These are phyloP conservation scores for Drosophila asahinai DNA, from an alignment of 1,140 invertebrate genomes.

Conservation along the genomic window DNA sequence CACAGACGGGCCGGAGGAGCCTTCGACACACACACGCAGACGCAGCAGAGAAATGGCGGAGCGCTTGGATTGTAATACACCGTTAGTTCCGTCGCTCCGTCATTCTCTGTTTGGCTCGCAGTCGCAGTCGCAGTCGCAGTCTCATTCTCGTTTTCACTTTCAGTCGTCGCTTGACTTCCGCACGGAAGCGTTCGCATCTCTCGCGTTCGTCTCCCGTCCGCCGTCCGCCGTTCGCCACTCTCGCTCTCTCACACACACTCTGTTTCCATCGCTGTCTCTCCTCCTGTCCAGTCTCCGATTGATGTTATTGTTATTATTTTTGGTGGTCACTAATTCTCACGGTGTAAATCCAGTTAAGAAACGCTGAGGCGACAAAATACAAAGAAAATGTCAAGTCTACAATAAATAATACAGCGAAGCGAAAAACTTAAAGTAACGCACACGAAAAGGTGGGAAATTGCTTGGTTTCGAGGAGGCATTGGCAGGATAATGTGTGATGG, in stretches of 20 bases:
- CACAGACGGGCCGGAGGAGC: slow-evolving; percentile 1
- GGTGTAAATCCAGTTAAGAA: slow-evolving; percentile 1
- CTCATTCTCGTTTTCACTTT: slow-evolving; percentile 69
- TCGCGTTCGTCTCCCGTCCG: slow-evolving; percentile 33
- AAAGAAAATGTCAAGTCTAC: slow-evolving; percentile 5
- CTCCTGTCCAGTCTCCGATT: slow-evolving; percentile 23
- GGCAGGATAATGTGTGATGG: background rate
- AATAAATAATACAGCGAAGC: background rate
- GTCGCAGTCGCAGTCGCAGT: slow-evolving; percentile 13
- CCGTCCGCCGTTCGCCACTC: background rate
- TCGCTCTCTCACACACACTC: slow-evolving; percentile 23
- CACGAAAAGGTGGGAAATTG: slow-evolving; percentile 16
- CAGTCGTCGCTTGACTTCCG: slow-evolving; percentile 79
- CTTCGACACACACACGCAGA: slow-evolving; percentile 43
- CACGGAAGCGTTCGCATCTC: slow-evolving; percentile 76
- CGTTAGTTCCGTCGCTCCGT: slow-evolving; percentile 41
- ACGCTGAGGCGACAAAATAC: background rate
- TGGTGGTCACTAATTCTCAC: slow-evolving; percentile 3
- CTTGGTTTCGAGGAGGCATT: background rate
- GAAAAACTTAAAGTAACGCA: background rate
- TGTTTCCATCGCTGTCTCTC: slow-evolving; percentile 17
- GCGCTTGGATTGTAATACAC: slow-evolving; percentile 51
- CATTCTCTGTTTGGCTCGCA: slow-evolving; percentile 20
- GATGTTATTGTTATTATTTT: slow-evolving; percentile 33
- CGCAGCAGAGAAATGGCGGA: slow-evolving; percentile 42